Percentiles rank a stretch among this genome's conserved stretches.
Evolutionary conservation across 1,140 invertebrate genomes (phyloP).

Genomic region (Pantala flavescens): DNA sequence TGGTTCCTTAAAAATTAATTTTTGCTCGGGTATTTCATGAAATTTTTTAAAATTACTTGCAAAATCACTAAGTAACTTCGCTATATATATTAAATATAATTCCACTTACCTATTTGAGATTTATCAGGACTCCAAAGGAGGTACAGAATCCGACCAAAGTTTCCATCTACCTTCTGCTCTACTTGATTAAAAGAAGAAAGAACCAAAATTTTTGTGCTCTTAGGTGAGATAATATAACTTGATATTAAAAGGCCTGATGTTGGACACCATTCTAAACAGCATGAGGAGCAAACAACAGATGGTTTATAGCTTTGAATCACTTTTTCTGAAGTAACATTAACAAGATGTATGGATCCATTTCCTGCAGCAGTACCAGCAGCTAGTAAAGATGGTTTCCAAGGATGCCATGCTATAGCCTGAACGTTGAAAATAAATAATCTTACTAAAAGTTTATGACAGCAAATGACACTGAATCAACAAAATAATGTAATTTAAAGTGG

Average conservation of each 20-base stretch:
- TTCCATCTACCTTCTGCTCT: conserved; percentile 20
- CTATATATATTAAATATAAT: too few species aligned
- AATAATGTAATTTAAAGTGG: too few species aligned
- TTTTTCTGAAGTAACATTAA: conserved; percentile 18
- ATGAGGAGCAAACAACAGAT: background rate
- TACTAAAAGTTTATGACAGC: background rate
- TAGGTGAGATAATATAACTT: background rate
- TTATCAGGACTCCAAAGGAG: conserved; percentile 23
- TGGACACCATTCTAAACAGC: background rate
- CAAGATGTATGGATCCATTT: conserved; percentile 17
- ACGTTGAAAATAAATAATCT: background rate
- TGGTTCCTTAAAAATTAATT: too few species aligned
- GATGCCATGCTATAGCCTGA: conserved; percentile 24
- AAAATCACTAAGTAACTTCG: too few species aligned
- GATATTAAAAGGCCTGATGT: background rate
- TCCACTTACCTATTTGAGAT: conserved; percentile 20
- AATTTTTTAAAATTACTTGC: too few species aligned
- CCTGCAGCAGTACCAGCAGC: conserved; percentile 16
- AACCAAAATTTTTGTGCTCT: conserved; percentile 16
- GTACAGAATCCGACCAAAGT: conserved; percentile 18
- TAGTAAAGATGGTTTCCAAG: conserved; percentile 21
- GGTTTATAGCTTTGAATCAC: background rate
- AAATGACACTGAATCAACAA: background rate
- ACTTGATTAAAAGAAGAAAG: conserved; percentile 17
- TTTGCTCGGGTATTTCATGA: too few species aligned